Evolutionary conservation across 2,888 invertebrate genomes (phyloP), one percentile per base, ranked within the genome.

Genomic region (Drosophila lacicola): DNA sequence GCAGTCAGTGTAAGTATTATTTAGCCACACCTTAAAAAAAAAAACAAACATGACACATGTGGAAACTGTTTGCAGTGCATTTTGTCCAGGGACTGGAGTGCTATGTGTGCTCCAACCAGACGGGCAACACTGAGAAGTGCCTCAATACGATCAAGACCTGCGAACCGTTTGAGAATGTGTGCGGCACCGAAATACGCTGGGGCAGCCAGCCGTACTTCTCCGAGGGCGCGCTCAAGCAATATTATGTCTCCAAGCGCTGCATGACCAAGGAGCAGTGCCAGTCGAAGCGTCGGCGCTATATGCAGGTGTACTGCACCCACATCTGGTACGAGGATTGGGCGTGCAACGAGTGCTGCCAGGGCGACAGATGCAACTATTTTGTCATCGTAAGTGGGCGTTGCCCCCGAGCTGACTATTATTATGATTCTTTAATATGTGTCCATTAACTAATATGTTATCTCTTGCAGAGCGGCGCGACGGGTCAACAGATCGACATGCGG

Each of bases 311-410:
- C 66, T 98, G 98, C 89, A 96, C 97, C 1, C 95, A 97, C 88
- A 97, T 98, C 82, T 97, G 97, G 98, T 99, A 98, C 90, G 96
- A 97, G 90, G 98, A 99, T 93, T 99, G 98, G 99, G 95, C 96
- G 75, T 99, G 98, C 93, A 96, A 97, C 0, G 98, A 98, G 91
- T 99, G 98, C 92, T 99, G 99, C 91, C 96, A 96, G 90, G 98
- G 98, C 53, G 98, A 99, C 92, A 94, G 97, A 58, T 99, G 98
- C 93, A 99, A 99, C 92, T 98, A 97, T 91, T 99, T 95, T 92
- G 95, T 98, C 53, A 97, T 98, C 91, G 98, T 98, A 93, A 96
- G 97, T 86, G 33, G 53, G 57, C 53, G 63, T 65, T 57, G 60
- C 13, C 66, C 11, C n/a, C 9, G 0, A 3, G 4, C 8, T 29